Base-by-base conservation (phyloP, 2,888 invertebrate species). In the Schrankia costaestrigalis region DNA sequence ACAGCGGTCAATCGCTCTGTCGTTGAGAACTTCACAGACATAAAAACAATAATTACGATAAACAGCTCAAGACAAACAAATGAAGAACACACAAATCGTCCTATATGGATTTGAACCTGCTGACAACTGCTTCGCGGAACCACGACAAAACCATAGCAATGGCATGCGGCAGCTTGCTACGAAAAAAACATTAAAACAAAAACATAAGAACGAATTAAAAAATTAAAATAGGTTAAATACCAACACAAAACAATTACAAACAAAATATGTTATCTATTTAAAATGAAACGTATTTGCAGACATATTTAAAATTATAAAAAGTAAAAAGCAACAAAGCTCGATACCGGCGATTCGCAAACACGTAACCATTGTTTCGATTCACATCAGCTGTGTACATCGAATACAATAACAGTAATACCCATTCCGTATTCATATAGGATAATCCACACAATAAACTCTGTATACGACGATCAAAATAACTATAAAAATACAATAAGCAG, bases 401-500 rank as follows among this genome's bases (percentile, higher is more conserved):
- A 54, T 60, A 77, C 77, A 80, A 78, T 71, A 71, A 50, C 70
- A 70, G 69, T 71, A 78, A 78, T 78, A 68, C 71, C 69, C 66
- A 77, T 76, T 78, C 65, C 66, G 67, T 80, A 82, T 82, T 81
- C 81, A 79, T 78, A 65, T 65, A 58, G 76, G 80, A 81, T 81
- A 78, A 77, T 78, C 78, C 71, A 54, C 54, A 73, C 72, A 75
- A 76, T 77, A 69, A 70, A 73, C 68, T 68, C 65, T 75, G 76
- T 78, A 71, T 78, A 72, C 65, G 56, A 63, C 80, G 78, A 86
- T 85, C 84, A 84, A 84, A 86, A 86, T 86, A 86, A 84, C 84
- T 84, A 85, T 85, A 85, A 86, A 86, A 84, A 80, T 83, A 86
- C 84, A 85, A 84, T 85, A 81, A 84, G 83, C 76, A 78, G 84